Evolutionary conservation across 2,797 vertebrate genomes (phyloP).

Genomic region (Girardinus metallicus): DNA sequence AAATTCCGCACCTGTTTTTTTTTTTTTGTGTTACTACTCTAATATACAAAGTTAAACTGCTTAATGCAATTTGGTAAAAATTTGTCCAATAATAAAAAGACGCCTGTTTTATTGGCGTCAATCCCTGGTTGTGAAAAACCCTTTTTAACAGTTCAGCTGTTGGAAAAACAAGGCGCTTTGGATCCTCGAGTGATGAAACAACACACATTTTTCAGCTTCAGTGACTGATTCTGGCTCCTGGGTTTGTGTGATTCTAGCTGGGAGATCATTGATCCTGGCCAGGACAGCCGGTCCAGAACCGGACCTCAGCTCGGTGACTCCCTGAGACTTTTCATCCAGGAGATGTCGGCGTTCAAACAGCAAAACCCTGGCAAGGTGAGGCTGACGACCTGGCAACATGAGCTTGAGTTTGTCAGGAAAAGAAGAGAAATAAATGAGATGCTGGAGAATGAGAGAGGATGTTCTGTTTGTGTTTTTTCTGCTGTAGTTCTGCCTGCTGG

Average conservation of each 20-base stretch:
- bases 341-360: conserved; percentile 94
- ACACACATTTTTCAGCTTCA: background rate
- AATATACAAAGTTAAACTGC: background rate
- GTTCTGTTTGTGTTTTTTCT: conserved; percentile 11
- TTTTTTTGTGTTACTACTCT: no score
- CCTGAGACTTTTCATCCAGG: conserved; percentile 90
- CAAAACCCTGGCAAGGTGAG: conserved; percentile 97
- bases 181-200: no score
- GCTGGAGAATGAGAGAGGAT: background rate
- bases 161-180: no score
- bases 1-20: no score
- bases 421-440: no score
- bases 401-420: background rate
- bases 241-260: conserved; percentile 79
- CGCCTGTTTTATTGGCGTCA: background rate
- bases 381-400: background rate
- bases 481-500: conserved; percentile 93
- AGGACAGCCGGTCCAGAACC: conserved; percentile 81
- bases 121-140: background rate
- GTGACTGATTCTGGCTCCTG: background rate
- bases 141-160: background rate
- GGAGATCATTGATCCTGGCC: conserved; percentile 86
- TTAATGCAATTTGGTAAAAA: background rate
- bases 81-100: background rate
- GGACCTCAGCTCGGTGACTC: conserved; percentile 88